Conservation (phyloP, 2,888 invertebrate genomes). For the Chrysomela aeneicollis region DNA sequence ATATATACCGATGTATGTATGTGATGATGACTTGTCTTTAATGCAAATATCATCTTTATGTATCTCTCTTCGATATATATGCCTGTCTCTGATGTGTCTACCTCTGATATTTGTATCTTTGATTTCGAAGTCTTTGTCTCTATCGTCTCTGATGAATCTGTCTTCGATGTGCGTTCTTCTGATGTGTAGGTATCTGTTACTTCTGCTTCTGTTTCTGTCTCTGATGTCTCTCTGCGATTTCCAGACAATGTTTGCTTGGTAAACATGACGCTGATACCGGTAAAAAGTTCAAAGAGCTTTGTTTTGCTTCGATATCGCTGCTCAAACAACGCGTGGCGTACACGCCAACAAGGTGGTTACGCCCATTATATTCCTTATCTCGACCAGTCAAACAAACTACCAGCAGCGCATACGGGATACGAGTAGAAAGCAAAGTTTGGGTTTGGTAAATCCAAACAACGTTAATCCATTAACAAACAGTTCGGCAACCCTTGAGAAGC, state of each 20-base stretch:
- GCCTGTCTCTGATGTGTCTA: too few species aligned
- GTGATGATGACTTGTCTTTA: too few species aligned
- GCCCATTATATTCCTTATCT: conserved; percentile 1
- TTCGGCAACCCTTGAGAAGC: conserved; percentile 20
- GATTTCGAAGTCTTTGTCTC: too few species aligned
- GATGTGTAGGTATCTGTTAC: too few species aligned
- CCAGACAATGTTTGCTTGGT: neutral
- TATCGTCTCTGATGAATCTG: too few species aligned
- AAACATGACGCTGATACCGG: neutral
- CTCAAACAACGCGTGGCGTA: neutral
- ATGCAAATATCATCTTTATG: too few species aligned
- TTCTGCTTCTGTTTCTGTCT: neutral
- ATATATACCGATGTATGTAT: too few species aligned
- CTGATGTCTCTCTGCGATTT: neutral
- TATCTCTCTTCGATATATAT: too few species aligned
- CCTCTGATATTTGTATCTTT: too few species aligned
- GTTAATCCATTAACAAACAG: conserved; percentile 22
- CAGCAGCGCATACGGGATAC: conserved; percentile 2
- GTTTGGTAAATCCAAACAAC: conserved; percentile 16
- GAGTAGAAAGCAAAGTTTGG: conserved; percentile 19
- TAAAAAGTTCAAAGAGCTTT: neutral
- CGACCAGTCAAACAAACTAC: conserved; percentile 18
- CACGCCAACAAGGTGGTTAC: neutral
- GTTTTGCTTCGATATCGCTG: conserved; percentile 11
- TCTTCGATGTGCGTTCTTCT: too few species aligned